Conservation (phyloP, 2,113 vertebrate species). For the Callaeas wilsoni region DNA sequence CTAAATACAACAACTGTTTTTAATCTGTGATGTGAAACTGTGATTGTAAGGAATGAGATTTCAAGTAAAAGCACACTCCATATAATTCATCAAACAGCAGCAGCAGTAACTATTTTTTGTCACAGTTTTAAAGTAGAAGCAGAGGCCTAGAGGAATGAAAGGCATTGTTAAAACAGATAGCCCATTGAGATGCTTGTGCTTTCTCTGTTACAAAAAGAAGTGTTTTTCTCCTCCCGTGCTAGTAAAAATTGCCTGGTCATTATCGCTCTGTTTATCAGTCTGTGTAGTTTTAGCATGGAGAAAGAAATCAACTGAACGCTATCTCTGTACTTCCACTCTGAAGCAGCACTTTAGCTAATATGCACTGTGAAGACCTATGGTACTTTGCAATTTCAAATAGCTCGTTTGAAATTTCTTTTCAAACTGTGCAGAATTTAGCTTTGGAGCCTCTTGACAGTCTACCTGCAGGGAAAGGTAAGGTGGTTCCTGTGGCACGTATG, state of each 20-base stretch:
- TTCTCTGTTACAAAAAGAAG: neutral
- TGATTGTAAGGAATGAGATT: neutral
- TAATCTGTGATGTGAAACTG: neutral
- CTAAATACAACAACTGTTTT: neutral
- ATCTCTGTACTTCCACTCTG: neutral
- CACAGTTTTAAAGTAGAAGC: neutral
- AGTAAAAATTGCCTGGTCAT: neutral
- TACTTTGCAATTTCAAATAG: neutral
- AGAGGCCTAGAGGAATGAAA: neutral
- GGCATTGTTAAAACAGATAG: neutral
- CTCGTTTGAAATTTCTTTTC: neutral
- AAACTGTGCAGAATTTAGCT: neutral
- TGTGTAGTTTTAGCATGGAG: neutral
- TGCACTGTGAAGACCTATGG: neutral
- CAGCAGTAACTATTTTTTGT: neutral
- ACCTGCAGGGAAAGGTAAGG: neutral
- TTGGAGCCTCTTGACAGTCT: neutral
- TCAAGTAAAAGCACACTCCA: neutral
- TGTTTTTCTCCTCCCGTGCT: neutral
- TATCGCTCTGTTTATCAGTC: neutral
- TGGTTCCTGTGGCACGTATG: accelerated
- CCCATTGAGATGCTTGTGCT: neutral
- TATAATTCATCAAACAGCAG: neutral
- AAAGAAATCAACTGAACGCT: neutral
- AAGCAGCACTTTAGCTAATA: neutral